phyloP scores from a whole-genome alignment of 2,113 vertebrate species.

The Vidua macroura region DNA sequence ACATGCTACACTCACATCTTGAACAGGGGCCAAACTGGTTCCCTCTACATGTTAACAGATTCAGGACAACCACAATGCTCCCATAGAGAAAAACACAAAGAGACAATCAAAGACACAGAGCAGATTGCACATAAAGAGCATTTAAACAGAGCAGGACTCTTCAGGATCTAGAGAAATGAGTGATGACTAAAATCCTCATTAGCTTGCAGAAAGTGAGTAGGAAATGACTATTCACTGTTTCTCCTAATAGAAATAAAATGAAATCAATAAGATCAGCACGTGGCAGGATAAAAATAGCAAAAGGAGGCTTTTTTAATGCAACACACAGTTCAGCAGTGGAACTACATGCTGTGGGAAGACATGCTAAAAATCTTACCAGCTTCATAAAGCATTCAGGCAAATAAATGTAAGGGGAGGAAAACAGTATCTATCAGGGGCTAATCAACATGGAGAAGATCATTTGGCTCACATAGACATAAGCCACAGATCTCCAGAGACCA shows the following conservation, averaged over 20 bases:
- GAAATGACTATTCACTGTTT: constrained; percentile 2
- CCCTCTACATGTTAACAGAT: not conserved
- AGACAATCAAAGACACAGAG: not conserved
- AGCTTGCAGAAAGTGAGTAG: constrained; percentile 1
- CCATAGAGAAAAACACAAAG: not conserved
- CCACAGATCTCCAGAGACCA: not conserved
- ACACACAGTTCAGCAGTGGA: not conserved
- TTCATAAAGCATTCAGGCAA: not conserved
- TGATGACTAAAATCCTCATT: not conserved
- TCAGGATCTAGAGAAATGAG: not conserved
- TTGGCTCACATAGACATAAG: not conserved
- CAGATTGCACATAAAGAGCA: not conserved
- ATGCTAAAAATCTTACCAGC: not conserved
- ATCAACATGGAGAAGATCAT: constrained; percentile 22
- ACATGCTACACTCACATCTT: not conserved
- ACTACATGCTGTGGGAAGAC: not conserved
- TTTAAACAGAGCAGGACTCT: not conserved
- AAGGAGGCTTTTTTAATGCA: not conserved
- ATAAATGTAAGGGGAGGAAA: not conserved
- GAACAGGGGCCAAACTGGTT: not conserved
- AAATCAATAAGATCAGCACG: not conserved
- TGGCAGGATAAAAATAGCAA: not conserved
- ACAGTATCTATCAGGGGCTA: not conserved
- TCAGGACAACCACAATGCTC: not conserved
- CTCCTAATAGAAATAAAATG: constrained; percentile 24